Evolutionary conservation across 2,888 invertebrate species (phyloP).

Genomic region (Apotomis capreana): DNA sequence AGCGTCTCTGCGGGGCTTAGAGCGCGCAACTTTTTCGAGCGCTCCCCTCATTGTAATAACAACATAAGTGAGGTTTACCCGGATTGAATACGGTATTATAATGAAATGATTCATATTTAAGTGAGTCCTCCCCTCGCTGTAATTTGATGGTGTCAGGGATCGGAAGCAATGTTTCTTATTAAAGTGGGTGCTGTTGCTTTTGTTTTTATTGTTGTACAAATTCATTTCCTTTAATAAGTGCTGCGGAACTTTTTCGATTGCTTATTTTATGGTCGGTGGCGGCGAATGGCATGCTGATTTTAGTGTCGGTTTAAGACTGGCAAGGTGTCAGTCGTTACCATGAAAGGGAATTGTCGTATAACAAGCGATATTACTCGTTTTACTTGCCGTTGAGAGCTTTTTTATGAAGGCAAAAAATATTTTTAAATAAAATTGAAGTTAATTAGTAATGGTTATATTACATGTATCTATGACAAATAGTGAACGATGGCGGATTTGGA

Average conservation of each 20-base stretch:
- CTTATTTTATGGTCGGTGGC: constrained; percentile 31
- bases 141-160: constrained; percentile 78
- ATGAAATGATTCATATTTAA: constrained; percentile 84
- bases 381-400: too few species aligned
- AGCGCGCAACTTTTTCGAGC: constrained; percentile 68
- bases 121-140: constrained; percentile 80
- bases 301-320: background rate
- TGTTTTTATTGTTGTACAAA: constrained; percentile 65
- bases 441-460: too few species aligned
- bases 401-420: too few species aligned
- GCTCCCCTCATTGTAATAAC: constrained; percentile 77
- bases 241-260: constrained; percentile 47
- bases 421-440: too few species aligned
- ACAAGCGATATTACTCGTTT: background rate
- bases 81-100: constrained; percentile 83
- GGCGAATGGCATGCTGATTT: constrained; percentile 16
- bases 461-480: too few species aligned
- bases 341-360: constrained; percentile 6
- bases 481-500: too few species aligned
- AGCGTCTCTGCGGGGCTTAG: constrained; percentile 81
- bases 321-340: constrained; percentile 16
- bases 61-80: constrained; percentile 81
- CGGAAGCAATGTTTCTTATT: constrained; percentile 82
- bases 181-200: constrained; percentile 78
- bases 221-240: constrained; percentile 45